Base-by-base conservation (phyloP, 1,140 invertebrate species). In the Nymphalis io region DNA sequence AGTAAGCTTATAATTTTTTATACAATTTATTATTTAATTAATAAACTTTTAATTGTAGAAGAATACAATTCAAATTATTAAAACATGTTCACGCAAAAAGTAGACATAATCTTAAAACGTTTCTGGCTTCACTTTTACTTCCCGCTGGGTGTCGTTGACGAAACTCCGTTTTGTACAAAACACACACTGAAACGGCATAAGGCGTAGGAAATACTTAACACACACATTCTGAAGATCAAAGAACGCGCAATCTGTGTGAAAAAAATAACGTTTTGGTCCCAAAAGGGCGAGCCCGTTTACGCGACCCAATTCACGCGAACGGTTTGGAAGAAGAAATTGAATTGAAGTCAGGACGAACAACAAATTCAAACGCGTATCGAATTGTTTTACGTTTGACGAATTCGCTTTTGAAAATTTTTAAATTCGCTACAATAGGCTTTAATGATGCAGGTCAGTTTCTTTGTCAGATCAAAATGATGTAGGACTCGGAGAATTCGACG, bases 361-460 rank as follows among this genome's bases (percentile, higher is more conserved):
- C 89, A 87, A 89, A 91, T 85, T 89, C 85, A 79, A 87, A 91
- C 83, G 88, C 89, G 89, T 91, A 88, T 91, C 89, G 89, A 91
- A 91, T 91, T 91, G 89, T 91, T 91, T 91, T 91, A 91, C 85
- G 86, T 89, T 91, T 88, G 88, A 85, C 87, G 87, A 86, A 87
- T 90, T 90, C 87, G 83, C 83, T 88, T 89, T 89, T 89, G 64
- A 74, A 86, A 91, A 89, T 87, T 89, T 89, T 87, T 70, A 85
- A 89, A 89, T 89, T 83, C 78, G 81, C 81, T 80, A 91, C 89
- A 90, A 91, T 91, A 89, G 88, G 78, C 78, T 79, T 88, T 91
- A 90, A 91, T 91, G 89, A 91, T 84, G 85, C 86, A 82, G 82
- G 82, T 78, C 79, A 73, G 80, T 78, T 90, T 88, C 83, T 89